Percentiles rank a stretch among this genome's conserved stretches.
phyloP scores from a whole-genome alignment of 2,797 vertebrate species.

The Antennarius maculatus region DNA sequence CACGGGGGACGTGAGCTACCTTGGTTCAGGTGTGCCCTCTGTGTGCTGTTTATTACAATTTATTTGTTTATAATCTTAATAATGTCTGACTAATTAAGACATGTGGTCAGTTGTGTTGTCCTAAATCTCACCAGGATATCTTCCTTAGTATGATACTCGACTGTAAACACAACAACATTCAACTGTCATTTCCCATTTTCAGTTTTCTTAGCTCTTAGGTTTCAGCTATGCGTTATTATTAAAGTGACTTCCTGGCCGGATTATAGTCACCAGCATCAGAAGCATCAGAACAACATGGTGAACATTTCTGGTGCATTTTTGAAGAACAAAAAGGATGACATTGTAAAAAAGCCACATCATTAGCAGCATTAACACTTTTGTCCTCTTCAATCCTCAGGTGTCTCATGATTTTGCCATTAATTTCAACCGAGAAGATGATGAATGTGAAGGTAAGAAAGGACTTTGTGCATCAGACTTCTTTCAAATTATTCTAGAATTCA shows the following conservation, averaged over 20 bases:
- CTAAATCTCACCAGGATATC: no score
- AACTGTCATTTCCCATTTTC: no score
- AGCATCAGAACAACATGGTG: neutral
- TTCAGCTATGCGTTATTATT: neutral
- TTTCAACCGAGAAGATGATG: slow-evolving; percentile 93
- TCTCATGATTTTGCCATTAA: slow-evolving; percentile 98
- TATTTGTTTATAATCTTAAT: no score
- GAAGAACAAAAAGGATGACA: neutral
- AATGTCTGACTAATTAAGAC: no score
- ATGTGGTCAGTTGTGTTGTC: no score
- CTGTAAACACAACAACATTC: no score
- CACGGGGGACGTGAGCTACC: no score
- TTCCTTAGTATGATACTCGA: no score
- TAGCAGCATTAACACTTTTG: slow-evolving; percentile 17
- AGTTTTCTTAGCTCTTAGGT: neutral
- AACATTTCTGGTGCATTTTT: neutral
- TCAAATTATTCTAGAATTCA: no score
- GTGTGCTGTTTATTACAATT: no score
- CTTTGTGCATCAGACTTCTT: neutral
- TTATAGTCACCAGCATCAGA: neutral
- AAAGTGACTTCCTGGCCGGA: neutral
- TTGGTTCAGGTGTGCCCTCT: no score
- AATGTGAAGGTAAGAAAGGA: slow-evolving; percentile 90
- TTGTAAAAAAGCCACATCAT: neutral
- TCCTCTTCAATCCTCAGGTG: slow-evolving; percentile 79